Base-by-base conservation (phyloP, 2,888 invertebrate genomes). In the Lasioglossum malachurum region DNA sequence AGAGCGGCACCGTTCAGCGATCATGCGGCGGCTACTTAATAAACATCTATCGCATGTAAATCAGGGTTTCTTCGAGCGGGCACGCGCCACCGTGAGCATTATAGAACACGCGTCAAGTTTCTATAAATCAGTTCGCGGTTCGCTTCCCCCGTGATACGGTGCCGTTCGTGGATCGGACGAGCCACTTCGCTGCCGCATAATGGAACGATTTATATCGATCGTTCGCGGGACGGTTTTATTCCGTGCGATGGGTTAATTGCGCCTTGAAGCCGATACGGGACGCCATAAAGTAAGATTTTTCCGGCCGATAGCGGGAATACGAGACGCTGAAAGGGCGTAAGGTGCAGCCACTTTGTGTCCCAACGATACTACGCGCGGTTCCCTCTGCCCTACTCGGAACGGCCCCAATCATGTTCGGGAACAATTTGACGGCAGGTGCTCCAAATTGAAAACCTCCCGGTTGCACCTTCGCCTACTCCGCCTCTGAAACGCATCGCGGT, bases 351-450 rank as follows among this genome's bases (percentile, higher is more conserved):
- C 46, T 86, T 75, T 57, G 23, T 60, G 78, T 78, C 76, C 74
- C 77, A 53, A 67, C 86, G 86, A 85, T 85, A 75, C 57, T 46
- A 60, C 23, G n/a, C 69, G 74, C 69, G 74, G 16, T 64, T 53
- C 69, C 72, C 78, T 64, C 72, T 31, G 49, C 74, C 53, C 53
- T 78, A 73, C 35, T 27, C 78, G 84, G 73, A 57, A 78, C 91
- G 87, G 85, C 87, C 87, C 78, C 77, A 88, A 86, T 83, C 87
- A 74, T 88, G 91, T 88, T 75, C 75, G 75, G 77, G 80, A 85
- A 90, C 88, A 90, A 91, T 88, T 92, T 89, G 88, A 84, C 84
- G 92, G 93, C 93, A 93, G 93, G 91, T 93, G 93, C 88, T 91
- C 87, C 80, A 90, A 93, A 93, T 90, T 92, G 92, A 91, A 92